Evolutionary conservation across 1,140 invertebrate species (phyloP).

Genomic region (Choristoneura fumiferana): DNA sequence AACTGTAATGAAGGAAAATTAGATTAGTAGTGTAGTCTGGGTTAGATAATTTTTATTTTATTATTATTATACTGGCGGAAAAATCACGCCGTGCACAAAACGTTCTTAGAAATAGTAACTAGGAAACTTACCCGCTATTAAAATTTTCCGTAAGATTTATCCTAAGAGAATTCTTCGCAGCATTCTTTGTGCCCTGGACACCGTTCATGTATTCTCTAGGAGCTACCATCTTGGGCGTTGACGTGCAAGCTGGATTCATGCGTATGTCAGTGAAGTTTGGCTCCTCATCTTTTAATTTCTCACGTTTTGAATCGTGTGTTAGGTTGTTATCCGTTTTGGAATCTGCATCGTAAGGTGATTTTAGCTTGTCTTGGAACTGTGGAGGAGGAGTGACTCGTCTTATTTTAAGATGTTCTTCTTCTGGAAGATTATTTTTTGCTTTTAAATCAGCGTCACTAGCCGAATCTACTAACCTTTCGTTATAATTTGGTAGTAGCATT

Average conservation of each 20-base stretch:
- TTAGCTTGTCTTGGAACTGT: slow-evolving; percentile 72
- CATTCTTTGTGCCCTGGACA: slow-evolving; percentile 34
- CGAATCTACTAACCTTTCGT: slow-evolving; percentile 56
- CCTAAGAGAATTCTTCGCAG: slow-evolving; percentile 51
- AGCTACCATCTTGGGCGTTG: slow-evolving; percentile 73
- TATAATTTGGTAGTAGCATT: slow-evolving; percentile 64
- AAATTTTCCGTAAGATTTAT: slow-evolving; percentile 63
- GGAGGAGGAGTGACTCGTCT: slow-evolving; percentile 65
- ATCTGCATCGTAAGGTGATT: slow-evolving; percentile 56
- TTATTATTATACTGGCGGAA: too few relatives aligned
- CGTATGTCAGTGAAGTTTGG: slow-evolving; percentile 65
- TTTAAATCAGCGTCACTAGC: slow-evolving; percentile 45
- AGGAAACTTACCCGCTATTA: slow-evolving; percentile 66
- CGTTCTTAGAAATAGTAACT: too few relatives aligned
- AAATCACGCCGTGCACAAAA: too few relatives aligned
- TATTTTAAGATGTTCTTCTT: slow-evolving; percentile 49
- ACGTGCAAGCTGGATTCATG: slow-evolving; percentile 70
- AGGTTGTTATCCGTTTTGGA: slow-evolving; percentile 57
- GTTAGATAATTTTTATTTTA: too few relatives aligned
- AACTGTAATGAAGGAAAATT: slow-evolving; percentile 42
- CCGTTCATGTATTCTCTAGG: slow-evolving; percentile 61
- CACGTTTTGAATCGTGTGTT: slow-evolving; percentile 68
- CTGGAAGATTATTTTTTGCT: slow-evolving; percentile 49
- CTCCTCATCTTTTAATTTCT: slow-evolving; percentile 70
- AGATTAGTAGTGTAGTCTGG: too few relatives aligned